phyloP scores from a whole-genome alignment of 2,113 vertebrate species.

The Chrysochloris asiatica region DNA sequence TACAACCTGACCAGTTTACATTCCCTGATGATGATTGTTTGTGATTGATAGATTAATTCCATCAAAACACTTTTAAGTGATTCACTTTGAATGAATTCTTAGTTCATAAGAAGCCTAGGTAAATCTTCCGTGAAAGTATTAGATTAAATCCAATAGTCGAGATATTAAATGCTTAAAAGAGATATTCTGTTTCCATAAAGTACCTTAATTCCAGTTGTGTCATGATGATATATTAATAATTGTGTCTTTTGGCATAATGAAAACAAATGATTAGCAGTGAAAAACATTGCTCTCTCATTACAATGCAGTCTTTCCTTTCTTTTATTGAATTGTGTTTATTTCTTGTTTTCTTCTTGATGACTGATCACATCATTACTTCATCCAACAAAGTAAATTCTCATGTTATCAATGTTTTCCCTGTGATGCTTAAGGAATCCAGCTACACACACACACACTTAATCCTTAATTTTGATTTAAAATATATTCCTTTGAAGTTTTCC shows the following conservation, averaged over 20 bases:
- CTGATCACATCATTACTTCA: neutral
- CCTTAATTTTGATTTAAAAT: neutral
- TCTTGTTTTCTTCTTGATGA: neutral
- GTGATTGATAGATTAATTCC: neutral
- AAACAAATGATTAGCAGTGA: neutral
- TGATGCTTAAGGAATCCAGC: neutral
- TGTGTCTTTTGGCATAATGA: neutral
- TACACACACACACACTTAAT: no score
- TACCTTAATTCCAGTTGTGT: neutral
- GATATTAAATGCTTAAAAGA: neutral
- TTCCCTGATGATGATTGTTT: neutral
- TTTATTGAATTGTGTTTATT: slow-evolving; percentile 24
- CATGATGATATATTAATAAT: neutral
- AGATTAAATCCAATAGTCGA: neutral
- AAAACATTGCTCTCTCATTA: neutral
- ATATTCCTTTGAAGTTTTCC: neutral
- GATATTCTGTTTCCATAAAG: neutral
- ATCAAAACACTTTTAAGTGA: neutral
- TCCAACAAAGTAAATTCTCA: neutral
- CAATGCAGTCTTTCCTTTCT: neutral
- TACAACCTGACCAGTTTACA: neutral
- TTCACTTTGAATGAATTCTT: neutral
- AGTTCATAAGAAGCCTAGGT: neutral
- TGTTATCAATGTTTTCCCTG: neutral
- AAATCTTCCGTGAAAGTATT: neutral